Base-by-base conservation (phyloP, 2,113 vertebrate species). In the Corythaeola cristata region DNA sequence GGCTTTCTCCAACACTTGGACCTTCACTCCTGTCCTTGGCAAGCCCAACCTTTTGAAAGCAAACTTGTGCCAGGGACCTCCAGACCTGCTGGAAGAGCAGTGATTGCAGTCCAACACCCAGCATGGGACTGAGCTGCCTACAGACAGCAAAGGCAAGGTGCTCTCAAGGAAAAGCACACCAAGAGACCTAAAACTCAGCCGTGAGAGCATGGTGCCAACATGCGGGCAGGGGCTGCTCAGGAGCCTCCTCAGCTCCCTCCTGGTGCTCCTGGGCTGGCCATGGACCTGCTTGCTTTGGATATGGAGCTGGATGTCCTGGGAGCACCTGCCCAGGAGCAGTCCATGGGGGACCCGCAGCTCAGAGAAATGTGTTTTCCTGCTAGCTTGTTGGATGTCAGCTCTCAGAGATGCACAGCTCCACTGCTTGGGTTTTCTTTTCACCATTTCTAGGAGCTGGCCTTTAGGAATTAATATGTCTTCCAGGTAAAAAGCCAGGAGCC, bases 301-400 rank as follows among this genome's bases (percentile, higher is more conserved):
- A 52, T 6, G 28, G 49, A 68, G 47, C 35, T 62, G 53, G 53
- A 30, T 74, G 41, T 74, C 41, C 80, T 9, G 20, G 50, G 28
- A 56, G 37, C 47, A 63, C 37, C 26, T n/a, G 18, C 24, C 11
- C 64, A 32, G 53, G 23, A 68, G 41, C 8, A 1, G 9, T 37
- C n/a, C 47, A 5, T 19, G 20, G 35, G n/a, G 2, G 2, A 68
- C n/a, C 2, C 0, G 53, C 2, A 2, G 49, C 59, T 74, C 53
- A 37, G 53, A 63, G 47, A 52, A 85, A 45, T 4, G 4, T 22
- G 47, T 53, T 71, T 52, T 64, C 37, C 37, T 35, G 23, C 13
- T 28, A 9, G 37, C 14, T 53, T 30, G 52, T 30, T n/a, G n/a
- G 64, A 22, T 39, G 47, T 9, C 32, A 72, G 52, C 67, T 60